phyloP scores from a whole-genome alignment of 2,797 vertebrate species.

The Gobionotothen gibberifrons region DNA sequence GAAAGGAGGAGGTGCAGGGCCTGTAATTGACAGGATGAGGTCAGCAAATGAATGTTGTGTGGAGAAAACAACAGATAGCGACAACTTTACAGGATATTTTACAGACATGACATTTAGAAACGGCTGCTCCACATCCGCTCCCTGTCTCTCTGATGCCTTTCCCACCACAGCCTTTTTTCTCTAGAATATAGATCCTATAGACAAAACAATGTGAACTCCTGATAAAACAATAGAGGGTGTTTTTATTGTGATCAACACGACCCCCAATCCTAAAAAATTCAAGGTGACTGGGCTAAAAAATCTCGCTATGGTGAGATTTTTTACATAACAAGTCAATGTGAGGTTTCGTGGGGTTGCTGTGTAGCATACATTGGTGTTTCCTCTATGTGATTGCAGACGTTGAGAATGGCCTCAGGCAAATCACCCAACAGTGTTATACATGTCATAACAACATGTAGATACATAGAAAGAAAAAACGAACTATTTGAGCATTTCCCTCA shows the following conservation, averaged over 20 bases:
- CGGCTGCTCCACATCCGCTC: constrained; percentile 14
- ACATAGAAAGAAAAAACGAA: too few relatives aligned
- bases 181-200: background rate
- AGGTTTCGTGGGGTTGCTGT: background rate
- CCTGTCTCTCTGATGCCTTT: background rate
- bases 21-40: constrained; percentile 58
- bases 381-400: constrained; percentile 17
- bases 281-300: too few relatives aligned
- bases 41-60: constrained; percentile 59
- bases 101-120: constrained; percentile 40
- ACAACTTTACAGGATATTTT: constrained; percentile 28
- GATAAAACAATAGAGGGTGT: too few relatives aligned
- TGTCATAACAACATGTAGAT: too few relatives aligned
- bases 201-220: too few relatives aligned
- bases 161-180: too few relatives aligned
- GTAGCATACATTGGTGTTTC: background rate
- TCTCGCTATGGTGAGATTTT: too few relatives aligned
- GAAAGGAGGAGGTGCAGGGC: constrained; percentile 2
- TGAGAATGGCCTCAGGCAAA: too few relatives aligned
- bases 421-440: too few relatives aligned
- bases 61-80: constrained; percentile 37
- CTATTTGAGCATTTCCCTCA: too few relatives aligned
- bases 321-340: background rate
- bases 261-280: too few relatives aligned
- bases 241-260: too few relatives aligned